Conservation (phyloP, 2,888 invertebrate genomes). For the Melinopterus prodromus region DNA sequence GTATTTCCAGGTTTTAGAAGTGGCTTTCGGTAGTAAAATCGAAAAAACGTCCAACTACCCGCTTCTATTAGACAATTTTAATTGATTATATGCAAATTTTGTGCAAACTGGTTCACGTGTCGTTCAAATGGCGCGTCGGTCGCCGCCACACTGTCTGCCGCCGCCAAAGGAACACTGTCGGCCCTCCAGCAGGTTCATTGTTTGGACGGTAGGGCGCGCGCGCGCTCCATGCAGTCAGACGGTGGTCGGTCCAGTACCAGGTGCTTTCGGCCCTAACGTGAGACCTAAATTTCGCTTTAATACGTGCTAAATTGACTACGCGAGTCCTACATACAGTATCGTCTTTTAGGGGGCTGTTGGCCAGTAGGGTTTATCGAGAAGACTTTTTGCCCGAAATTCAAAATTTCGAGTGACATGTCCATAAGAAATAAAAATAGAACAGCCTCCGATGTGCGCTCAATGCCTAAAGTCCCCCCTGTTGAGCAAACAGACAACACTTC, state of each 20-base stretch:
- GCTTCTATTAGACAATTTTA: neutral
- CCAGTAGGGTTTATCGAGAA: too few species aligned
- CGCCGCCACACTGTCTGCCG: conserved; percentile 54
- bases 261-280: conserved; percentile 9
- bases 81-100: conserved; percentile 4
- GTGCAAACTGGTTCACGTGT: neutral
- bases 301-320: neutral
- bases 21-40: neutral
- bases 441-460: too few species aligned
- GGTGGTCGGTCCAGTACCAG: conserved; percentile 5
- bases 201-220: conserved; percentile 40
- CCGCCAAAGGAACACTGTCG: conserved; percentile 50
- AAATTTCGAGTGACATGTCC: too few species aligned
- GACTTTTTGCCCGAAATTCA: too few species aligned
- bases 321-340: neutral
- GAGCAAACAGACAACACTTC: too few species aligned
- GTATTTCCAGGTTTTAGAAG: too few species aligned
- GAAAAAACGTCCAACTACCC: neutral
- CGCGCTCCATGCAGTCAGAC: conserved; percentile 33
- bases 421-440: too few species aligned
- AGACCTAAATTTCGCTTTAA: neutral
- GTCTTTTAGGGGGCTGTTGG: neutral
- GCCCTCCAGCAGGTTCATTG: conserved; percentile 43
- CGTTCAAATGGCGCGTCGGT: conserved; percentile 8
- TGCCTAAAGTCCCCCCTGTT: too few species aligned